A percentile compares a stretch with the other conserved stretches of the same genome.
phyloP scores from a whole-genome alignment of 2,113 vertebrate genomes.

The Periophthalmodon schlosseri region DNA sequence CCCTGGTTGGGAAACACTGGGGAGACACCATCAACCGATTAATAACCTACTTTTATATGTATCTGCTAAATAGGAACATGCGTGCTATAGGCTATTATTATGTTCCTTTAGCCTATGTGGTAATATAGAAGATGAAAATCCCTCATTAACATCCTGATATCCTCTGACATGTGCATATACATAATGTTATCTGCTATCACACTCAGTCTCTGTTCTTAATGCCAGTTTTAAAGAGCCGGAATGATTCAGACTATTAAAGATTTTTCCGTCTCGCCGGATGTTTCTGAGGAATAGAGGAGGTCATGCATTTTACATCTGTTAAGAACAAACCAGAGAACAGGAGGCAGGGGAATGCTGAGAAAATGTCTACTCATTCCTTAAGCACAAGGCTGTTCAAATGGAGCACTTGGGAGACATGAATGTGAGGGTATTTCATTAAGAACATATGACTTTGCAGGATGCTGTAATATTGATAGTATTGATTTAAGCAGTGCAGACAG shows the following conservation, averaged over 20 bases:
- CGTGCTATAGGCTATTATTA: slow-evolving; percentile 41
- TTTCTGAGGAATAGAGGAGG: slow-evolving; percentile 28
- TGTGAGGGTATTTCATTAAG: neutral
- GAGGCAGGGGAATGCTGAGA: neutral
- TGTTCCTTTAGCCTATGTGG: slow-evolving; percentile 16
- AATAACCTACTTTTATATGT: neutral
- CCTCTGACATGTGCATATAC: slow-evolving; percentile 52
- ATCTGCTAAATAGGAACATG: slow-evolving; percentile 55
- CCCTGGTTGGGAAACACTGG: no score
- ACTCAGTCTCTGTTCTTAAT: slow-evolving; percentile 25
- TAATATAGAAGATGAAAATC: slow-evolving; percentile 20
- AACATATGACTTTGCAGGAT: neutral
- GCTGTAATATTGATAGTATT: neutral
- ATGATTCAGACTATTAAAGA: slow-evolving; percentile 30
- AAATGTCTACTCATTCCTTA: neutral
- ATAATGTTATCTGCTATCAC: slow-evolving; percentile 36
- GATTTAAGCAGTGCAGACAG: slow-evolving; percentile 12
- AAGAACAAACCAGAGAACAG: slow-evolving; percentile 11
- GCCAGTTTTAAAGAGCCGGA: slow-evolving; percentile 27
- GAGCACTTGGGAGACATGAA: neutral
- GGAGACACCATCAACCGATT: neutral
- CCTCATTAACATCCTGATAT: slow-evolving; percentile 26
- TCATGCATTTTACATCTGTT: slow-evolving; percentile 27
- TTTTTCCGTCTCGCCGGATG: slow-evolving; percentile 24
- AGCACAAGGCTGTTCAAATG: neutral